A percentile compares a stretch with the other conserved stretches of the same genome.
phyloP scores from a whole-genome alignment of 2,888 invertebrate species.

The Dicranocentrus wangi region DNA sequence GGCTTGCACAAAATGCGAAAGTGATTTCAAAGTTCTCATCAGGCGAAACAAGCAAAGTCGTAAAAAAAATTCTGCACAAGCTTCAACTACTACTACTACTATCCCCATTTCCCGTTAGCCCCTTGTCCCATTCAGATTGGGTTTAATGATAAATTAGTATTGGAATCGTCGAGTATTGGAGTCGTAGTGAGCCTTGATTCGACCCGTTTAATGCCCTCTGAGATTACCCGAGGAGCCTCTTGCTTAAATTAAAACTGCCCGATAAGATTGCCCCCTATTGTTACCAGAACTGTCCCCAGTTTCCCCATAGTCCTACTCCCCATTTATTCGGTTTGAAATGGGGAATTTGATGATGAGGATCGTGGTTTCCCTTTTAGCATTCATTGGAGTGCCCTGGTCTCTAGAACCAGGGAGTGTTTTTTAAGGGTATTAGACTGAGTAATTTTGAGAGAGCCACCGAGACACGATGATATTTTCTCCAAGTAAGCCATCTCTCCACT shows the following conservation, averaged over 20 bases:
- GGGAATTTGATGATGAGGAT: constrained; percentile 19
- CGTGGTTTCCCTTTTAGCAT: constrained; percentile 2
- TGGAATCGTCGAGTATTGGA: constrained; percentile 7
- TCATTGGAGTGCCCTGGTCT: neutral
- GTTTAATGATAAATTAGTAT: constrained; percentile 11
- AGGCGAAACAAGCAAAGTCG: no score
- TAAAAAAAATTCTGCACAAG: no score
- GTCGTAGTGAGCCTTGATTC: neutral
- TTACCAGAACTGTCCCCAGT: neutral
- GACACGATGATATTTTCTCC: neutral
- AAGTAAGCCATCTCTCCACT: neutral
- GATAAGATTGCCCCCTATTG: neutral
- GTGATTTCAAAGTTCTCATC: no score
- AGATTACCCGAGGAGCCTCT: constrained; percentile 7
- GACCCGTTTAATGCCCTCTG: constrained; percentile 10
- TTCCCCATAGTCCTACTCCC: neutral
- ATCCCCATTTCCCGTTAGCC: no score
- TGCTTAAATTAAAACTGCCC: constrained; percentile 24
- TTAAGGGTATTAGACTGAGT: constrained; percentile 4
- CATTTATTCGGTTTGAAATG: constrained; percentile 4
- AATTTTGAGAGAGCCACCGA: constrained; percentile 1
- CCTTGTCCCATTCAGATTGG: neutral
- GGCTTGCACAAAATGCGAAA: no score
- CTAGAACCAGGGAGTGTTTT: constrained; percentile 7
- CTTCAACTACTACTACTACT: no score